Evolutionary conservation across 2,888 invertebrate species (phyloP).

Genomic region (Caenorhabditis sp.): DNA sequence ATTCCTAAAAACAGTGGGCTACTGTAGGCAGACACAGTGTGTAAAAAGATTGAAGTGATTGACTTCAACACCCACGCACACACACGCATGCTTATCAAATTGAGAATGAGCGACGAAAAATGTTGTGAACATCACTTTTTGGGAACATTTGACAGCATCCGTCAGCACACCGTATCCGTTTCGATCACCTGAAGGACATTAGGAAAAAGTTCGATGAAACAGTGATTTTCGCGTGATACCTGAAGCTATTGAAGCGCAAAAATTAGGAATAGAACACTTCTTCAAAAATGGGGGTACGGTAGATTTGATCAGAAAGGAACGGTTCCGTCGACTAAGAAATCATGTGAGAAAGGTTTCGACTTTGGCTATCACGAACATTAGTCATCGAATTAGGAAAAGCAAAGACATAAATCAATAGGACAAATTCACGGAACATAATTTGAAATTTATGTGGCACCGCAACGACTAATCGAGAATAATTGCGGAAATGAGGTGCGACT

Average conservation of each 20-base stretch:
- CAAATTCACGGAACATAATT: slow-evolving; percentile 49
- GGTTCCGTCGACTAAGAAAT: background rate
- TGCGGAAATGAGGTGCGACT: slow-evolving; percentile 33
- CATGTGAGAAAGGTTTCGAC: background rate
- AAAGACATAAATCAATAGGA: slow-evolving; percentile 32
- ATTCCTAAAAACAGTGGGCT: slow-evolving; percentile 31
- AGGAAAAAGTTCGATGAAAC: background rate
- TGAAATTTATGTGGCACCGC: slow-evolving; percentile 33
- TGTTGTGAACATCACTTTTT: slow-evolving; percentile 43
- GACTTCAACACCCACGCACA: slow-evolving; percentile 9
- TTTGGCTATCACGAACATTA: slow-evolving; percentile 6
- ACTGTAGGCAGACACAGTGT: slow-evolving; percentile 40
- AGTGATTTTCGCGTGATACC: background rate
- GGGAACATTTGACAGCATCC: background rate
- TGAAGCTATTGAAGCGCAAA: background rate
- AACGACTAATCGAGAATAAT: slow-evolving; percentile 42
- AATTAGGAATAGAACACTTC: background rate
- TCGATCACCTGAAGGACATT: background rate
- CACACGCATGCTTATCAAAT: slow-evolving; percentile 52
- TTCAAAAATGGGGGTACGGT: background rate
- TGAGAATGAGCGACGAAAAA: background rate
- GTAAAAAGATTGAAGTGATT: no score
- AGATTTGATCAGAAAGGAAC: background rate
- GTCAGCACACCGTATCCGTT: slow-evolving; percentile 34
- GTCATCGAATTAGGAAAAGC: slow-evolving; percentile 45